A percentile compares a stretch with the other conserved stretches of the same genome.
phyloP scores from a whole-genome alignment of 1,140 invertebrate species.

The Dreissena polymorpha region DNA sequence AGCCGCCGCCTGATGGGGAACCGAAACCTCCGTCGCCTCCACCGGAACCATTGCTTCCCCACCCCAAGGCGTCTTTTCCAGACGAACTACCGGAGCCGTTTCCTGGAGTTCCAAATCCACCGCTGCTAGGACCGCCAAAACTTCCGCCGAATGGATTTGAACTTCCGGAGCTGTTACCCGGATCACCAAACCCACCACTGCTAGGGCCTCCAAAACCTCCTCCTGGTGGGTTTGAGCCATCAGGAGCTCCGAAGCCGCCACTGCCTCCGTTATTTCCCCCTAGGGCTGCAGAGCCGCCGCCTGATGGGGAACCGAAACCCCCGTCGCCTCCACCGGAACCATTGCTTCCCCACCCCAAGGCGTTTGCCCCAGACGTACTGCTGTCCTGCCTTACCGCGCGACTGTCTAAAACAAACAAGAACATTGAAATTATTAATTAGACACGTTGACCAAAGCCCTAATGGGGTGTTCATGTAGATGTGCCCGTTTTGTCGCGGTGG shows the following conservation, averaged over 20 bases:
- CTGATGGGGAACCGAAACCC: neutral
- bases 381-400: no score
- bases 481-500: no score
- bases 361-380: neutral
- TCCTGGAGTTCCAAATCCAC: slow-evolving; percentile 9
- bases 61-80: slow-evolving; percentile 46
- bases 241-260: neutral
- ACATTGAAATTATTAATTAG: no score
- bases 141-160: slow-evolving; percentile 26
- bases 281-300: neutral
- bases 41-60: slow-evolving; percentile 49
- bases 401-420: no score
- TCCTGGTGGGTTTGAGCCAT: slow-evolving; percentile 1
- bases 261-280: neutral
- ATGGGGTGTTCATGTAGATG: no score
- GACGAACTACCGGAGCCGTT: slow-evolving; percentile 14
- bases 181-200: neutral
- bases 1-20: neutral
- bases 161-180: neutral
- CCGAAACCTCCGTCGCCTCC: no score
- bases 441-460: no score
- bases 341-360: neutral
- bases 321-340: neutral
- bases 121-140: slow-evolving; percentile 21
- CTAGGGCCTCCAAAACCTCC: slow-evolving; percentile 25